Evolutionary conservation across 2,113 vertebrate genomes (phyloP), one percentile per base, ranked within the genome.

Genomic region (Clinocottus analis): DNA sequence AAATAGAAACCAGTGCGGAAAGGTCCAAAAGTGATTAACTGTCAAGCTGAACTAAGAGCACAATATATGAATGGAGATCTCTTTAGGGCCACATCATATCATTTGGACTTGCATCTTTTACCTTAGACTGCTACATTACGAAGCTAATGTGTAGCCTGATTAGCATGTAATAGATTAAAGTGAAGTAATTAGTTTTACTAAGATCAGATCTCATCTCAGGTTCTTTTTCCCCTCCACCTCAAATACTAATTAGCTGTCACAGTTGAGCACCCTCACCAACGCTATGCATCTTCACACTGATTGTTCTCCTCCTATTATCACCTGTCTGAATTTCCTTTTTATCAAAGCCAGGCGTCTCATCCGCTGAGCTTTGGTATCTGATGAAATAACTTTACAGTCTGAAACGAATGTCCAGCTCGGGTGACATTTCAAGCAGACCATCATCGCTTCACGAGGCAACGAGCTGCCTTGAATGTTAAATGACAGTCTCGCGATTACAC

Each of bases 391-490:
- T n/a, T 39, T 21, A 10, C 17, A 68, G 55, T 67, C 37, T 0
- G 0, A 62, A 23, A 68, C 11, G 1, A 72, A 65, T 60, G 64
- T 61, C n/a, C 63, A 77, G 47, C 37, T 29, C 39, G 3, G 39
- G 12, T 75, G 55, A 76, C 60, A 79, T 80, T 90, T 90, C 82
- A 88, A 91, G 79, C 75, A 85, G 35, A 80, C 47, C 8, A 17
- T 13, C 27, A 31, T 60, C 19, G 35, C 68, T 75, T 79, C 62
- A 14, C 58, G 66, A 61, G 31, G 64, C 41, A 41, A 77, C 59
- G 31, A 39, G 63, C 43, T 61, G 69, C 9, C 1, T 35, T 80
- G 80, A 90, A 89, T 85, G 62, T 53, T 74, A 74, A 90, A 76
- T 29, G 23, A 59, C 21, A n/a, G 45, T 31, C 66, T 75, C 5